Evolutionary conservation across 2,888 invertebrate species (phyloP), one percentile per base, ranked within the genome.

Genomic region (Plagodis dolabraria): DNA sequence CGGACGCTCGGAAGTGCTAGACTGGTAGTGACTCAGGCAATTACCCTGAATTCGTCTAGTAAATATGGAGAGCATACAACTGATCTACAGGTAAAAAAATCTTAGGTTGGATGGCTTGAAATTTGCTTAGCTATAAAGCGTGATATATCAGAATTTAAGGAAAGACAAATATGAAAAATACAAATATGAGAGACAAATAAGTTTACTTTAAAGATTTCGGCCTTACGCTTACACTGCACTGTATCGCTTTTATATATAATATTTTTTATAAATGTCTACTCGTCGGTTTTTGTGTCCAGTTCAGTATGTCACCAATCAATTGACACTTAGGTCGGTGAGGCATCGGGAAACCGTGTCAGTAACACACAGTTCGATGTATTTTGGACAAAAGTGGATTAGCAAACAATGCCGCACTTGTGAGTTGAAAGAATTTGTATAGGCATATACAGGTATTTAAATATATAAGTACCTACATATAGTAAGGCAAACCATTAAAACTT

Each of bases 271-370:
- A 22, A 22, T 22, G 6, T 47, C 22, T 35, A 52, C 52, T 68
- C 62, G 33, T 47, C 9, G 7, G 22, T 0, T 60, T 59, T 63
- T 34, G 9, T 45, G 53, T 53, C 50, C 47, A 35, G 40, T 10
- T 6, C 45, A 56, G 42, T 56, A 10, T 53, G 51, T 50, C 52
- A 62, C 51, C 36, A 60, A 61, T 47, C 69, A 74, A 72, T 77
- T 78, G 75, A 49, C 70, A 65, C 57, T 35, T 53, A 6, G 51
- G 54, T 53, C 6, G 51, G 54, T 54, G 57, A 53, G 55, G 53
- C 60, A 58, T 63, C 57, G 57, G 66, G 53, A 55, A 63, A 50
- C 52, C 57, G 65, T 63, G 65, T 68, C 58, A 70, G 64, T 76
- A 40, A 57, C 64, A 57, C 64, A 68, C 48, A 62, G 52, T 60